phyloP scores from a whole-genome alignment of 2,113 vertebrate species.

The Terrapene triunguis region DNA sequence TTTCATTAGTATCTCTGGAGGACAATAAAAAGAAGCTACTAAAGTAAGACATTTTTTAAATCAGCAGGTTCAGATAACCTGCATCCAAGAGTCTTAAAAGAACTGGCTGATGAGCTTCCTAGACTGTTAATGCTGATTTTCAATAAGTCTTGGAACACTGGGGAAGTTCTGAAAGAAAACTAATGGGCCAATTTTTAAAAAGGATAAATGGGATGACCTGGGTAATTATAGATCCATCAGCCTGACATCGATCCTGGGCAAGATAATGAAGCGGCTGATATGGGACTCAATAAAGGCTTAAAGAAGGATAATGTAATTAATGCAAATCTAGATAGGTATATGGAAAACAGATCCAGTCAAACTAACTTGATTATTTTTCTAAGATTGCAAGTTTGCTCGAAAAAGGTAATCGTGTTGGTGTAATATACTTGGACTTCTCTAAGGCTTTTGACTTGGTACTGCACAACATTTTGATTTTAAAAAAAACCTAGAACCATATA shows the following conservation, averaged over 20 bases:
- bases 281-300: background rate
- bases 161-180: background rate
- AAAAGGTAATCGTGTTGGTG: background rate
- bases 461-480: background rate
- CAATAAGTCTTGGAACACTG: background rate
- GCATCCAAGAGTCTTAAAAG: background rate
- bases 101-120: background rate
- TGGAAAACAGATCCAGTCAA: background rate
- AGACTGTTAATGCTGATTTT: background rate
- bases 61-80: background rate
- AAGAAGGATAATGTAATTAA: background rate
- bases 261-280: background rate
- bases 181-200: background rate
- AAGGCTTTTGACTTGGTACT: background rate
- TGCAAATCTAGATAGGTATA: background rate
- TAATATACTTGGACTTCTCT: background rate
- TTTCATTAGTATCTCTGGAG: background rate
- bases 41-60: background rate
- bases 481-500: background rate
- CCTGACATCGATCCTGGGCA: background rate
- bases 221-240: background rate
- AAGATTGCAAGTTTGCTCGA: background rate
- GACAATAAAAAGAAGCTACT: background rate
- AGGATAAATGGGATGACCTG: background rate
- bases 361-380: background rate